Evolutionary conservation across 2,888 invertebrate species (phyloP).

Genomic region (Megalurothrips usitatus): DNA sequence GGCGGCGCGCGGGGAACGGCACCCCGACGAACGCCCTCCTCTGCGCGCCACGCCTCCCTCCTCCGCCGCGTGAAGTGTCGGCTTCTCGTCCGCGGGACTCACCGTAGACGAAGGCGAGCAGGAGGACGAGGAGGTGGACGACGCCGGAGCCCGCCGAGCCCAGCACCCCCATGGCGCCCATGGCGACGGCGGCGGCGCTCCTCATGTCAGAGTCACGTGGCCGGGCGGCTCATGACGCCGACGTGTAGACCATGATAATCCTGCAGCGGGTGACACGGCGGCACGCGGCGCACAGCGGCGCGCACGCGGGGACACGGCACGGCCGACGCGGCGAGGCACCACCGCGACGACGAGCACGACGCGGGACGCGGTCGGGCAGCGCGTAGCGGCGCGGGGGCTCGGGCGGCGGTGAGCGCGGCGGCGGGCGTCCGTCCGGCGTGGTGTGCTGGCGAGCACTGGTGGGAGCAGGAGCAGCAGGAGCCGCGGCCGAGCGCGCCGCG

Average conservation of each 20-base stretch:
- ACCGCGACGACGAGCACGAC: not conserved
- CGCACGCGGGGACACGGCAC: too few species aligned
- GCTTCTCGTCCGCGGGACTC: not conserved
- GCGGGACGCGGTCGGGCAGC: not conserved
- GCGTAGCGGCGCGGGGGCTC: not conserved
- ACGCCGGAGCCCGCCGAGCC: not conserved
- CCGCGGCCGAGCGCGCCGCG: not conserved
- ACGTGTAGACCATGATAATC: too few species aligned
- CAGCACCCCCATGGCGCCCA: not conserved
- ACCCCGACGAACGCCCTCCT: too few species aligned
- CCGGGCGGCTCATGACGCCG: not conserved
- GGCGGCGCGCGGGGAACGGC: too few species aligned
- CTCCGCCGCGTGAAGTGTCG: too few species aligned
- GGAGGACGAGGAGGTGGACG: not conserved
- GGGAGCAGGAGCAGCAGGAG: not conserved
- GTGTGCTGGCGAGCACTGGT: not conserved
- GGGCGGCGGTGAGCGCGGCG: not conserved
- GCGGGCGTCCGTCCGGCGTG: not conserved
- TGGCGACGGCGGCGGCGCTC: not conserved
- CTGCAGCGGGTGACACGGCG: not conserved
- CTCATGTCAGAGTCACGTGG: not conserved
- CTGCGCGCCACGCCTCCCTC: too few species aligned
- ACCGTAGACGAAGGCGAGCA: not conserved
- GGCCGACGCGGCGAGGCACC: too few species aligned
- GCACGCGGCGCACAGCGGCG: not conserved